phyloP scores from a whole-genome alignment of 2,888 invertebrate species.

The Meghimatium bilineatum region DNA sequence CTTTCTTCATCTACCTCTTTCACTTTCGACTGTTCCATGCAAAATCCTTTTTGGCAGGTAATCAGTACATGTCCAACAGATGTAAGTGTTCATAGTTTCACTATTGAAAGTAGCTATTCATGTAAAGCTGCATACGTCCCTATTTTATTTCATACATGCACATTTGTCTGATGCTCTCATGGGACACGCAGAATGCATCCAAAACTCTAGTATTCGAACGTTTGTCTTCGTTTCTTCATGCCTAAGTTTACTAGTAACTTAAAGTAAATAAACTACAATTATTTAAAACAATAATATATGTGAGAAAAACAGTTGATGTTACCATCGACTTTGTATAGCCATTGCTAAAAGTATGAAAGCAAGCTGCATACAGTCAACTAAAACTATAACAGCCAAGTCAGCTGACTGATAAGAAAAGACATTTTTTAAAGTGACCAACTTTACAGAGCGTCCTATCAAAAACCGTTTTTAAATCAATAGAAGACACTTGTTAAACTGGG shows the following conservation, averaged over 20 bases:
- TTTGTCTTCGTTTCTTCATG: not conserved
- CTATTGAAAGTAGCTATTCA: too few relatives aligned
- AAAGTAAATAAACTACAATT: not conserved
- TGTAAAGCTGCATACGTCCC: too few relatives aligned
- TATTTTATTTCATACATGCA: too few relatives aligned
- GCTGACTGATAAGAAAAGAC: slow-evolving; percentile 2
- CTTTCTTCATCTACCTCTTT: too few relatives aligned
- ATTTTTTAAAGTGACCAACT: not conserved
- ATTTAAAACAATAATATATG: not conserved
- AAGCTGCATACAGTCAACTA: not conserved
- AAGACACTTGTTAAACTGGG: not conserved
- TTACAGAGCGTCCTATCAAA: not conserved
- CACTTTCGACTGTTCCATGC: too few relatives aligned
- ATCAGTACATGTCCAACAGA: too few relatives aligned
- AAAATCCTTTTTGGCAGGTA: too few relatives aligned
- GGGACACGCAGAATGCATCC: too few relatives aligned
- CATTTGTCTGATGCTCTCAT: too few relatives aligned
- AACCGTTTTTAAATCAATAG: not conserved
- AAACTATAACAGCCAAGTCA: not conserved
- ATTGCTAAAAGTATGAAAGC: not conserved
- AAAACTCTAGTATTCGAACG: too few relatives aligned
- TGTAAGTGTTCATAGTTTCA: too few relatives aligned
- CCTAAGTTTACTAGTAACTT: not conserved
- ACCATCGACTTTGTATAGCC: too few relatives aligned
- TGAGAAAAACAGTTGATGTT: not conserved